Evolutionary conservation across 1,140 invertebrate genomes (phyloP).

Genomic region (Pseudomyrmex flavicornis): DNA sequence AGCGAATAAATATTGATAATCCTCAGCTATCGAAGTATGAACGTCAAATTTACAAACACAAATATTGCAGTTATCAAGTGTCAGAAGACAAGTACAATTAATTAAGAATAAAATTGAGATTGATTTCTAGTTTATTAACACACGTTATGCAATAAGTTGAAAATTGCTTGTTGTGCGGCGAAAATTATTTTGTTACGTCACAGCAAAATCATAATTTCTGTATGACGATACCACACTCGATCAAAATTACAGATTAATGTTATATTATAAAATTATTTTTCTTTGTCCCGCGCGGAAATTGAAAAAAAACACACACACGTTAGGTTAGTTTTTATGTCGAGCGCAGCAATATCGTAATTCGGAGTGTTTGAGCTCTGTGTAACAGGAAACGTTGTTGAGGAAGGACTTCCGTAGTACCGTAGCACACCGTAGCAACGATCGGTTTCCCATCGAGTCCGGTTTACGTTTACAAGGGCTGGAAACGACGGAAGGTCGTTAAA

Average conservation of each 20-base stretch:
- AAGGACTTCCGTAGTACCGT: slow-evolving; percentile 52
- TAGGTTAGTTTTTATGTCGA: slow-evolving; percentile 34
- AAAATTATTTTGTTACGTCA: no score
- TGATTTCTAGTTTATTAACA: no score
- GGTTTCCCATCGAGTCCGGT: slow-evolving; percentile 60
- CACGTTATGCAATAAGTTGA: no score
- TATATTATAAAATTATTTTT: background rate
- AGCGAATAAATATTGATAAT: background rate
- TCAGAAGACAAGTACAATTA: no score
- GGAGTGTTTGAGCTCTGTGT: slow-evolving; percentile 42
- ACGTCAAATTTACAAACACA: no score
- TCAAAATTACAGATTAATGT: no score
- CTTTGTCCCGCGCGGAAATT: background rate
- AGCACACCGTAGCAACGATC: slow-evolving; percentile 55
- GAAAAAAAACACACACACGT: background rate
- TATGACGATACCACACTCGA: no score
- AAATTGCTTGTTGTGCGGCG: no score
- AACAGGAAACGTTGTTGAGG: slow-evolving; percentile 51
- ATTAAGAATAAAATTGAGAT: no score
- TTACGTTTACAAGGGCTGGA: slow-evolving; percentile 54
- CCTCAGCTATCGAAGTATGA: no score
- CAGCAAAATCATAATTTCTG: no score
- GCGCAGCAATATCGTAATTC: slow-evolving; percentile 52
- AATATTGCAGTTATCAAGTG: no score
- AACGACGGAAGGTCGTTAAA: slow-evolving; percentile 61